These are phyloP conservation scores for Beroe ovata DNA, from an alignment of 37 sponge, comb jelly and placozoan genomes.

Conservation along the genomic window DNA sequence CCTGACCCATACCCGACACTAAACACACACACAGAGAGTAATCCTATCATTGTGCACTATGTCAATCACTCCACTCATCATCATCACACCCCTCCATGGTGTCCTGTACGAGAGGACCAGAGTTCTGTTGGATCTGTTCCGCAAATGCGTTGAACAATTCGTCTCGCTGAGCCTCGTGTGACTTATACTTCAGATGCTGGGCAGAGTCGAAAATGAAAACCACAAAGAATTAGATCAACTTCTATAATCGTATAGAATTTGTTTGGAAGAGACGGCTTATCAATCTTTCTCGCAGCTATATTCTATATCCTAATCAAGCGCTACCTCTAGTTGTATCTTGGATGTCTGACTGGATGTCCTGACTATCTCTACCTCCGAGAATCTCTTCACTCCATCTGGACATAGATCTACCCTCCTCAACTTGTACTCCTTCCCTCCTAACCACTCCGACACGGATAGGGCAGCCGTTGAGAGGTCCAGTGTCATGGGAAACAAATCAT, in stretches of 20 bases:
- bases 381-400: not conserved
- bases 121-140: slow-evolving; percentile 9
- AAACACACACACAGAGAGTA: no score
- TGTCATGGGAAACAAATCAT: slow-evolving; percentile 1
- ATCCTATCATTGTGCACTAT: no score
- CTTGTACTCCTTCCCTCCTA: not conserved
- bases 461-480: slow-evolving; percentile 1
- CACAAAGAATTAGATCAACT: no score
- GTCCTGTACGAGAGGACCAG: slow-evolving; percentile 45
- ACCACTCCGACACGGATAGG: not conserved
- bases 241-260: no score
- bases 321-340: slow-evolving; percentile 61
- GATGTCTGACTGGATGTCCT: slow-evolving; percentile 4
- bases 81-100: slow-evolving; percentile 56
- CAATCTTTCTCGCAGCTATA: no score
- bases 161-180: slow-evolving; percentile 57
- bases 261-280: no score
- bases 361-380: slow-evolving; percentile 38
- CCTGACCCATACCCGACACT: no score
- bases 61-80: slow-evolving; percentile 64
- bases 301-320: no score
- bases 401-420: not conserved
- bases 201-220: no score
- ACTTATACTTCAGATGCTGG: slow-evolving; percentile 62
- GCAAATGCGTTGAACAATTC: slow-evolving; percentile 61